Evolutionary conservation across 2,888 invertebrate species (phyloP).

Genomic region (Ceraclea dissimilis): DNA sequence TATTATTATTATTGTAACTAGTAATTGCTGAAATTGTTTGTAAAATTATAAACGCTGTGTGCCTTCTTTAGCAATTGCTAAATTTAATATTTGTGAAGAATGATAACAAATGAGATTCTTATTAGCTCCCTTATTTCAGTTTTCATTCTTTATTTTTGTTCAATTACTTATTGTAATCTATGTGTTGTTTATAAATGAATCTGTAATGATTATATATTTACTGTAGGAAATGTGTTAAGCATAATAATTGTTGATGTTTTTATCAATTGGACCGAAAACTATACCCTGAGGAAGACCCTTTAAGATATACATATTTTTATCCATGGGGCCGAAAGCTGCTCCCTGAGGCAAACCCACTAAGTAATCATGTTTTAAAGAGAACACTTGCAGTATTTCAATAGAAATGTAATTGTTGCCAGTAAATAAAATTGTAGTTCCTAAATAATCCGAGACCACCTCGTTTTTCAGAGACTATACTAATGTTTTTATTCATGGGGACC

Average conservation of each 20-base stretch:
- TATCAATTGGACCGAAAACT: background rate
- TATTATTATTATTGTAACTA: no score
- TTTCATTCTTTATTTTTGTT: slow-evolving; percentile 13
- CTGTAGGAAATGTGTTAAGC: background rate
- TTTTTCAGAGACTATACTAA: no score
- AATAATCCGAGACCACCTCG: no score
- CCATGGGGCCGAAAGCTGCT: no score
- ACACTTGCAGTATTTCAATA: no score
- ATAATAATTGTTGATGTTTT: background rate
- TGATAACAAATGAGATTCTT: slow-evolving; percentile 21
- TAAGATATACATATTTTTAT: no score
- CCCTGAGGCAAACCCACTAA: no score
- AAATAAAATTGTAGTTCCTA: no score
- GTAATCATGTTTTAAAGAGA: no score
- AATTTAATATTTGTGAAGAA: slow-evolving; percentile 46
- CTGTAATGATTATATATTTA: background rate
- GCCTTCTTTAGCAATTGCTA: slow-evolving; percentile 73
- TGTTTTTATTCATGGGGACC: no score
- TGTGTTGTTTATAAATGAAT: background rate
- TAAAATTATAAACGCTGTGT: slow-evolving; percentile 65
- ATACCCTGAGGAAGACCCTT: background rate
- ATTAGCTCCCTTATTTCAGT: slow-evolving; percentile 12
- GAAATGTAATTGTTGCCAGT: no score
- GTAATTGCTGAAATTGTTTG: slow-evolving; percentile 40
- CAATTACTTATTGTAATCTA: slow-evolving; percentile 8